A percentile compares a stretch with the other conserved stretches of the same genome.
phyloP scores from a whole-genome alignment of 1,140 invertebrate genomes.

The Carposina sasakii region DNA sequence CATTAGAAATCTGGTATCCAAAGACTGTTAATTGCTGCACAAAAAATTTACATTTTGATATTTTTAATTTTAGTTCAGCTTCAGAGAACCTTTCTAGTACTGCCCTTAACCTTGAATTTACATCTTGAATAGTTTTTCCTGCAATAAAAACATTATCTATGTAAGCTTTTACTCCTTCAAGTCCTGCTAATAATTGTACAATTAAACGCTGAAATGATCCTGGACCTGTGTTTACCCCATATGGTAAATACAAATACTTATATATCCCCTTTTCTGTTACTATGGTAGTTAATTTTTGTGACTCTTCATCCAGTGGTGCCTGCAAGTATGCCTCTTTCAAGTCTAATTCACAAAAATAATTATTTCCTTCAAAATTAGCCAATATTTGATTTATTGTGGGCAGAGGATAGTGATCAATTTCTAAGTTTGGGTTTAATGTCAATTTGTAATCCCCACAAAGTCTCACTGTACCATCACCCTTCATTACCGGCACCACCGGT shows the following conservation, averaged over 20 bases:
- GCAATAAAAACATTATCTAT: conserved; percentile 20
- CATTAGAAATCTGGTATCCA: conserved; percentile 16
- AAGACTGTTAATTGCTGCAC: conserved; percentile 16
- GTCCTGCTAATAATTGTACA: conserved; percentile 6
- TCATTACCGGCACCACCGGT: not conserved
- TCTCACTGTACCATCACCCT: not conserved
- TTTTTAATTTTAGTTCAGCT: conserved; percentile 17
- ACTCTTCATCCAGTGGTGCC: not conserved
- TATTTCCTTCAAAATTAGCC: not conserved
- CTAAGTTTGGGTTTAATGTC: conserved; percentile 1
- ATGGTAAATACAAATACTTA: conserved; percentile 1
- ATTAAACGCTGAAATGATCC: conserved; percentile 18
- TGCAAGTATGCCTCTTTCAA: conserved; percentile 2
- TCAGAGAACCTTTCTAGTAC: conserved; percentile 12
- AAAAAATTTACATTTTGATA: conserved; percentile 19
- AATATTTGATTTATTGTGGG: not conserved
- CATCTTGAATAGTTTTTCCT: conserved; percentile 5
- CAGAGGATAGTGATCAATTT: not conserved
- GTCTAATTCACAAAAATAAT: conserved; percentile 1
- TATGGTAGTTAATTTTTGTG: not conserved
- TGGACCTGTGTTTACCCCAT: conserved; percentile 8
- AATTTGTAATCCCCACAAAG: conserved; percentile 2
- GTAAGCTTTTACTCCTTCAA: conserved; percentile 14
- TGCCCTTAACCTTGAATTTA: not conserved
- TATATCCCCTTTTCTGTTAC: conserved; percentile 1